A percentile compares a stretch with the other conserved stretches of the same genome.
phyloP scores from a whole-genome alignment of 92 coral and sea anemone genomes.

The Plumapathes pennacea region DNA sequence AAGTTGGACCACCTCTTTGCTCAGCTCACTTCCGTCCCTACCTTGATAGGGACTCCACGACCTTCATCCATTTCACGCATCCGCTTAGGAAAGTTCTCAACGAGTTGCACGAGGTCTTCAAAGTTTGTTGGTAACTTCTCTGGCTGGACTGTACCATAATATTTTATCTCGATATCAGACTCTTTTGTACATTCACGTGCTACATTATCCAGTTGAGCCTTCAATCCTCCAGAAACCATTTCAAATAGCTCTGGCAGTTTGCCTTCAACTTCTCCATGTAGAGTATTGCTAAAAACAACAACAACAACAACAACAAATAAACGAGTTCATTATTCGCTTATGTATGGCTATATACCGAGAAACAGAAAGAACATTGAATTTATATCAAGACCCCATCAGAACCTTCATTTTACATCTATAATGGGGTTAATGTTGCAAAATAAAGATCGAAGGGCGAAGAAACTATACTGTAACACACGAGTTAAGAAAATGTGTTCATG shows the following conservation, averaged over 20 bases:
- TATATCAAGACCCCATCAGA: no score
- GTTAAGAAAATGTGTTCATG: no score
- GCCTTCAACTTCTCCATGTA: slow-evolving; percentile 3
- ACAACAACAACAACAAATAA: background rate
- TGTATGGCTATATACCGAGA: no score
- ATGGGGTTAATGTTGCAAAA: no score
- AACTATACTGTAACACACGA: no score
- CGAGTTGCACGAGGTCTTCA: slow-evolving; percentile 4
- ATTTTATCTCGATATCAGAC: slow-evolving; percentile 7
- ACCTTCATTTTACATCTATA: no score
- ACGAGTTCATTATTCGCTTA: no score
- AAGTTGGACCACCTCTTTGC: no score
- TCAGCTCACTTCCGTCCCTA: background rate
- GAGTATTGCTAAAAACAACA: background rate
- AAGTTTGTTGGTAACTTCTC: slow-evolving; percentile 17
- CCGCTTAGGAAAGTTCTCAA: slow-evolving; percentile 9
- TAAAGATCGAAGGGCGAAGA: no score
- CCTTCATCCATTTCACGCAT: slow-evolving; percentile 11
- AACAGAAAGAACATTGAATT: no score
- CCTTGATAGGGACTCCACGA: slow-evolving; percentile 24
- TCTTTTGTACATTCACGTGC: slow-evolving; percentile 1
- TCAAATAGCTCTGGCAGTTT: background rate
- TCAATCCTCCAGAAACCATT: slow-evolving; percentile 9
- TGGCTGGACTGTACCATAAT: slow-evolving; percentile 13
- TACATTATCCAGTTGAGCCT: slow-evolving; percentile 14